phyloP scores from a whole-genome alignment of 2,888 invertebrate genomes.

The Hedya salicella region DNA sequence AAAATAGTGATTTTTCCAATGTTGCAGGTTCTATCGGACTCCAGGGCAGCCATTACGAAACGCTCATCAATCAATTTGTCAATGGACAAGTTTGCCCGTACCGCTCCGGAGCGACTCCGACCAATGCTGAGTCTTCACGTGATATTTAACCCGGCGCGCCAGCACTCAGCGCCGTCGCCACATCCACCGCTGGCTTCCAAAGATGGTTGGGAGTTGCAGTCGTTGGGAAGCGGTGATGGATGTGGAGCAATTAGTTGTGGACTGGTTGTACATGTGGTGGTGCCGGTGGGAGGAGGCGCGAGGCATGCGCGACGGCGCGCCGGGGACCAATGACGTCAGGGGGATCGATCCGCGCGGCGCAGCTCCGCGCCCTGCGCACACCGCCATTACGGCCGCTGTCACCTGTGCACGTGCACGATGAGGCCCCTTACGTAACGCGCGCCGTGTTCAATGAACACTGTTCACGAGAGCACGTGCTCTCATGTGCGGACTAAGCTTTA shows the following conservation, averaged over 20 bases:
- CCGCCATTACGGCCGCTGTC: constrained; percentile 55
- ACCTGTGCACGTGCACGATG: constrained; percentile 63
- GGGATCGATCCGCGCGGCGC: constrained; percentile 67
- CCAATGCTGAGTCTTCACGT: constrained; percentile 44
- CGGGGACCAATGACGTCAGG: constrained; percentile 74
- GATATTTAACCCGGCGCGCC: constrained; percentile 22
- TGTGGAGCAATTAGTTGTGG: constrained; percentile 1
- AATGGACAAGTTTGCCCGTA: constrained; percentile 63
- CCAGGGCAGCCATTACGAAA: constrained; percentile 47
- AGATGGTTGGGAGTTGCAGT: not conserved
- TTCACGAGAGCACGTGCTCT: constrained; percentile 84
- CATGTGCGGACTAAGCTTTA: constrained; percentile 98
- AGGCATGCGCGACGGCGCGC: constrained; percentile 52
- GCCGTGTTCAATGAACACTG: constrained; percentile 53
- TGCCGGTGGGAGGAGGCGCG: constrained; percentile 39
- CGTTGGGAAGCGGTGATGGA: constrained; percentile 51
- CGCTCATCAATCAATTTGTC: constrained; percentile 74
- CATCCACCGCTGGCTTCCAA: constrained; percentile 41
- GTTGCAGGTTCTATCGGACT: constrained; percentile 8
- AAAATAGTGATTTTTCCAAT: not conserved
- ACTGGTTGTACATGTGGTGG: constrained; percentile 10
- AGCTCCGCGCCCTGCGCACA: constrained; percentile 52
- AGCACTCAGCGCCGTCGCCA: not conserved
- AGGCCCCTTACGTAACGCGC: constrained; percentile 64
- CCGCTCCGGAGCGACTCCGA: constrained; percentile 51